Evolutionary conservation across 2,888 invertebrate genomes (phyloP).

Genomic region (Hesperia comma): DNA sequence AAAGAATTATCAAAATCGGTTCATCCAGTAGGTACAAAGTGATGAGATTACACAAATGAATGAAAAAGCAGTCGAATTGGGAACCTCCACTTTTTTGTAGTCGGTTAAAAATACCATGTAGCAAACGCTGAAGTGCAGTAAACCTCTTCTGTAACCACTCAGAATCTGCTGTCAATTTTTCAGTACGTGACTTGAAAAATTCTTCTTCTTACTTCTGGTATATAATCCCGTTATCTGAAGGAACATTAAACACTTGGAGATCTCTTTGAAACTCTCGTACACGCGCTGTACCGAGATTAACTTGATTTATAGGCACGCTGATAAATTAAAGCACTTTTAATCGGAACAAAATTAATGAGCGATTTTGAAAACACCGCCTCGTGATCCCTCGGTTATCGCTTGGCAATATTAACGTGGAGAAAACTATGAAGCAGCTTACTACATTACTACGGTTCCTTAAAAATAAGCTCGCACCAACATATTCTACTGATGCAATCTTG

Average conservation of each 20-base stretch:
- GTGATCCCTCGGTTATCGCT: background rate
- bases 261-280: slow-evolving; percentile 24
- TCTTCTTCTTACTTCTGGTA: slow-evolving; percentile 1
- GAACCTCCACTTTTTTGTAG: too few species aligned
- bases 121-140: too few species aligned
- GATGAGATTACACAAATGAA: too few species aligned
- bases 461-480: too few species aligned
- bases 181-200: slow-evolving; percentile 5
- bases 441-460: too few species aligned
- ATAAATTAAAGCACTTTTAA: slow-evolving; percentile 21
- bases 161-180: background rate
- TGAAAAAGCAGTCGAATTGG: too few species aligned
- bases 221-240: slow-evolving; percentile 15
- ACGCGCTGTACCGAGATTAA: slow-evolving; percentile 23
- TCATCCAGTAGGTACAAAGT: too few species aligned
- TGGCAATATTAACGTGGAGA: too few species aligned
- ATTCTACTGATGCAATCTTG: too few species aligned
- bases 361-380: background rate
- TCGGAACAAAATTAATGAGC: slow-evolving; percentile 7
- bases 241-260: slow-evolving; percentile 24
- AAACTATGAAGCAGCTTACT: too few species aligned
- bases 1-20: too few species aligned
- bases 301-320: slow-evolving; percentile 12
- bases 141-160: background rate
- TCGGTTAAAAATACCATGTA: too few species aligned